These are phyloP conservation scores for Marisa cornuarietis DNA, from an alignment of 1,140 invertebrate genomes.

Conservation along the genomic window DNA sequence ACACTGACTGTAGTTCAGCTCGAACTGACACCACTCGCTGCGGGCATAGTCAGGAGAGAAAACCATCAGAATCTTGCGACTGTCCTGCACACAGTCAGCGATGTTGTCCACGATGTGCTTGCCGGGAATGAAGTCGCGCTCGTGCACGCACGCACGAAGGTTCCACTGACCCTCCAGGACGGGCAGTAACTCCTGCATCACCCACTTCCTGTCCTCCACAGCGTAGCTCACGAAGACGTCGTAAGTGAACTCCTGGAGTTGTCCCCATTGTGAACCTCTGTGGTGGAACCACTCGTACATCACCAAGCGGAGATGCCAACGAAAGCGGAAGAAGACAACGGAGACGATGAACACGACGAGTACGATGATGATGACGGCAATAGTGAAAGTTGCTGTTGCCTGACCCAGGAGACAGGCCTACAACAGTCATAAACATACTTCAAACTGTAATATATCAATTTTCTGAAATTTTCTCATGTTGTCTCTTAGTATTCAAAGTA, in stretches of 20 bases:
- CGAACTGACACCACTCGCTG: slow-evolving; percentile 51
- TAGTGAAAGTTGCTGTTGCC: not conserved
- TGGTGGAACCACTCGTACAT: slow-evolving; percentile 8
- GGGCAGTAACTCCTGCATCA: slow-evolving; percentile 16
- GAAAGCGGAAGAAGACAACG: slow-evolving; percentile 3
- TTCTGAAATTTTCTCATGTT: not conserved
- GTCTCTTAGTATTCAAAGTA: not conserved
- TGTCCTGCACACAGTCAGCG: slow-evolving; percentile 39
- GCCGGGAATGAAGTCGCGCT: slow-evolving; percentile 50
- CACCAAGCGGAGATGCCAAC: slow-evolving; percentile 11
- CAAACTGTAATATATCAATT: not conserved
- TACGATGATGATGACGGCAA: slow-evolving; percentile 6
- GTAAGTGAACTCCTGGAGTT: not conserved
- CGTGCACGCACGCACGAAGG: slow-evolving; percentile 47
- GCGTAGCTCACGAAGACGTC: slow-evolving; percentile 38
- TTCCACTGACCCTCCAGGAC: slow-evolving; percentile 19
- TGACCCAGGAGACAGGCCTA: slow-evolving; percentile 10
- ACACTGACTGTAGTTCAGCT: slow-evolving; percentile 62
- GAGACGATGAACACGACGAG: slow-evolving; percentile 1
- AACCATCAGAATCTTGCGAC: slow-evolving; percentile 43
- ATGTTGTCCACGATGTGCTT: slow-evolving; percentile 47
- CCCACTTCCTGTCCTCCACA: slow-evolving; percentile 31
- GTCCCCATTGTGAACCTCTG: not conserved
- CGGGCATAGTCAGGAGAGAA: slow-evolving; percentile 40
- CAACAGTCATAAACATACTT: not conserved